Evolutionary conservation across 2,113 vertebrate species (phyloP).

Genomic region (Rostratula benghalensis): DNA sequence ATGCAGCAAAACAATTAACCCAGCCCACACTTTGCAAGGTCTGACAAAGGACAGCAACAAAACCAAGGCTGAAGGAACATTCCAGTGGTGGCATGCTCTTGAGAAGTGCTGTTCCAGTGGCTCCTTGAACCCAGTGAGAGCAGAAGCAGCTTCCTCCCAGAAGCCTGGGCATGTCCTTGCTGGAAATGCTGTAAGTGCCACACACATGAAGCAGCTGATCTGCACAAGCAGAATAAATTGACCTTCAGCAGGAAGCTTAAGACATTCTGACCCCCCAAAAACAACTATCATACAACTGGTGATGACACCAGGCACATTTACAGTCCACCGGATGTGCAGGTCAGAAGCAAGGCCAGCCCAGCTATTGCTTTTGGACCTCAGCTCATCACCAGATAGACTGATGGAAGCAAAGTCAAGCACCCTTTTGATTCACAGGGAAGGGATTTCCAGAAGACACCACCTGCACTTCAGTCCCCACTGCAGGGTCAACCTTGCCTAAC

Average conservation of each 20-base stretch:
- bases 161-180: rapidly evolving
- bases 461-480: background rate
- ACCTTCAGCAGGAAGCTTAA: background rate
- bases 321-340: too few species aligned
- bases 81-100: rapidly evolving
- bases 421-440: background rate
- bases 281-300: rapidly evolving
- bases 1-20: background rate
- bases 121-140: background rate
- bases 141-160: background rate
- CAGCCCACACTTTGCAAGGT: background rate
- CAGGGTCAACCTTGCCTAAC: background rate
- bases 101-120: background rate
- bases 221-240: rapidly evolving
- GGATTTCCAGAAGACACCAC: background rate
- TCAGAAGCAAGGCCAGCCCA: rapidly evolving
- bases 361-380: background rate
- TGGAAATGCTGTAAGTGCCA: rapidly evolving
- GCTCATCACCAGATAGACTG: too few species aligned
- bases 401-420: background rate
- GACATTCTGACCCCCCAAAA: background rate
- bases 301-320: too few species aligned
- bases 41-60: background rate
- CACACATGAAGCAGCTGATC: background rate
- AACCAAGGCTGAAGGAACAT: background rate